Percentiles rank a stretch among this genome's conserved stretches.
These are phyloP conservation scores for Tetragnatha versicolor DNA, from an alignment of 1,140 invertebrate species.

Conservation along the genomic window DNA sequence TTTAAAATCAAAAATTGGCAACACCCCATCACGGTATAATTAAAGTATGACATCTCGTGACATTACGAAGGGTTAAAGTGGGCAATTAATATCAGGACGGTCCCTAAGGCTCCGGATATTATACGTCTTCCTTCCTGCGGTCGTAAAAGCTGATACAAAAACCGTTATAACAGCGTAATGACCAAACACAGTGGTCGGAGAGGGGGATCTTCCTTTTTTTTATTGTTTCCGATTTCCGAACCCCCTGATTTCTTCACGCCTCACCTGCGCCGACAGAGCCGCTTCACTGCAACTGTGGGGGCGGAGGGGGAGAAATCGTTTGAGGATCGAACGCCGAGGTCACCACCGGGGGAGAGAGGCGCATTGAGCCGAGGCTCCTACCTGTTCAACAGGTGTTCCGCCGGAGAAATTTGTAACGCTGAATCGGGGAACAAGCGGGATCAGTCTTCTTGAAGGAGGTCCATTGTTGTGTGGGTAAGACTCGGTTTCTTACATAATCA, in stretches of 20 bases:
- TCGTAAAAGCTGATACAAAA: not conserved
- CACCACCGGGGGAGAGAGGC: not conserved
- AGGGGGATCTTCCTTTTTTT: slow-evolving; percentile 15
- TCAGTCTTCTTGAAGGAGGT: too few relatives aligned
- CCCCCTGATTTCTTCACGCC: slow-evolving; percentile 16
- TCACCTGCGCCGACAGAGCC: slow-evolving; percentile 30
- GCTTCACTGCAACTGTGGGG: slow-evolving; percentile 27
- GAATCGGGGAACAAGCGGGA: slow-evolving; percentile 32
- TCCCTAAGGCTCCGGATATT: too few relatives aligned
- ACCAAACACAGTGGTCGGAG: not conserved
- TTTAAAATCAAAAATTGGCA: too few relatives aligned
- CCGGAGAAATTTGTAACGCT: slow-evolving; percentile 49
- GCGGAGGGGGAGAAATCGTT: slow-evolving; percentile 9
- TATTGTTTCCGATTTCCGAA: not conserved
- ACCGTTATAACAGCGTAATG: not conserved
- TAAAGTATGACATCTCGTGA: too few relatives aligned
- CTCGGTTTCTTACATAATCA: too few relatives aligned
- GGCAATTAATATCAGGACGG: too few relatives aligned
- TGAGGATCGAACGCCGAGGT: slow-evolving; percentile 24
- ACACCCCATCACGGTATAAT: too few relatives aligned
- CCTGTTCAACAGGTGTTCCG: slow-evolving; percentile 50
- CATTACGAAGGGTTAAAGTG: too few relatives aligned
- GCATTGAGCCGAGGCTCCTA: slow-evolving; percentile 39
- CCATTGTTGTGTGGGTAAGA: too few relatives aligned
- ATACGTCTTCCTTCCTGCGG: not conserved